These are phyloP conservation scores for Diplodus sargus DNA, from an alignment of 2,797 vertebrate species.

Conservation along the genomic window DNA sequence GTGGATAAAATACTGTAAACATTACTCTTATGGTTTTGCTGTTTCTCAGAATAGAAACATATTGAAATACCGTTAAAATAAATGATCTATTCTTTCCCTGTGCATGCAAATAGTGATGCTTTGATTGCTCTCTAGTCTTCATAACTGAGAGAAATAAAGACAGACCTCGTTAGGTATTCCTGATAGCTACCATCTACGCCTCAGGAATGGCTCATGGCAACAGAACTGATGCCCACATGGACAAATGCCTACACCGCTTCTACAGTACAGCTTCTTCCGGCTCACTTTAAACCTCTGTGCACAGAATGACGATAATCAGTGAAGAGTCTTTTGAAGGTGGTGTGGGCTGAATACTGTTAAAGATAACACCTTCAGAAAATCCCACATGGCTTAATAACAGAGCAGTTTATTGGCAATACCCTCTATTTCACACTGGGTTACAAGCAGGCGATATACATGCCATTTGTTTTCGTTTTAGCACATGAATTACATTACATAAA, in stretches of 20 bases:
- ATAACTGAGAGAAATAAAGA: neutral
- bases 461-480: conserved; percentile 12
- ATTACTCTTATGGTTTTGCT: neutral
- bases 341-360: conserved; percentile 27
- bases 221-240: conserved; percentile 30
- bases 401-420: conserved; percentile 2
- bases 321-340: neutral
- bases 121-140: neutral
- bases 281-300: conserved; percentile 9
- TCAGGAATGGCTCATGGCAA: conserved; percentile 15
- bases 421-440: neutral
- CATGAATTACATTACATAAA: neutral
- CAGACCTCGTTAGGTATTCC: neutral
- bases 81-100: neutral
- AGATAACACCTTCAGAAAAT: conserved; percentile 15
- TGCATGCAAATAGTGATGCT: neutral
- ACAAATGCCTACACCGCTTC: conserved; percentile 13
- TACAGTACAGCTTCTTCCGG: neutral
- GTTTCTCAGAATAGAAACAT: neutral
- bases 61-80: neutral
- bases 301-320: neutral
- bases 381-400: conserved; percentile 27
- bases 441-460: neutral
- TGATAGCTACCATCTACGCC: conserved; percentile 4
- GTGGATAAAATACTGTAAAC: neutral